A percentile compares a stretch with the other conserved stretches of the same genome.
phyloP scores from a whole-genome alignment of 2,888 invertebrate genomes.

The Bibio marci region DNA sequence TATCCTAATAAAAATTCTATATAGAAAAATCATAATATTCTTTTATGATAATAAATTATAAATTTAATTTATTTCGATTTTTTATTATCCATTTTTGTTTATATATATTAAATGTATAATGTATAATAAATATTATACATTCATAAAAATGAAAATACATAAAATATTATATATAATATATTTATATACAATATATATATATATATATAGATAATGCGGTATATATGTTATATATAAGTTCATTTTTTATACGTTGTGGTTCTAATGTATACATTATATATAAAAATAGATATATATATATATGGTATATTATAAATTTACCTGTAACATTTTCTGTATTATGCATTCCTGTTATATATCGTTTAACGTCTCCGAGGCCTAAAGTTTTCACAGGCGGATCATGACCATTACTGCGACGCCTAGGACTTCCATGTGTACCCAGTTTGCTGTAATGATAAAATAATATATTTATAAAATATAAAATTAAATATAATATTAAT shows the following conservation, averaged over 20 bases:
- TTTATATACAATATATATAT: too few species aligned
- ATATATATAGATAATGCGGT: too few species aligned
- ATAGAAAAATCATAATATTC: too few species aligned
- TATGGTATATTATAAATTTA: background rate
- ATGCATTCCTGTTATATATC: constrained; percentile 8
- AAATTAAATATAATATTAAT: background rate
- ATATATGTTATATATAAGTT: constrained; percentile 1
- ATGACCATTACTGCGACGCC: constrained; percentile 7
- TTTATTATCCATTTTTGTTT: too few species aligned
- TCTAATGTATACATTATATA: background rate
- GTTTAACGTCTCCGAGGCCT: constrained; percentile 9
- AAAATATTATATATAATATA: too few species aligned
- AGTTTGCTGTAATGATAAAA: constrained; percentile 6
- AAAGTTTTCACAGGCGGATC: constrained; percentile 8
- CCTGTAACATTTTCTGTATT: constrained; percentile 7
- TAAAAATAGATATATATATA: background rate
- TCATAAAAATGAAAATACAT: too few species aligned
- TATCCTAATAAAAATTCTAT: too few species aligned
- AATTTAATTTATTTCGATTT: too few species aligned
- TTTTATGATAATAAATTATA: too few species aligned
- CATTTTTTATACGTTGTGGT: background rate
- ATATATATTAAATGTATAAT: too few species aligned
- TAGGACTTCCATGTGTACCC: constrained; percentile 9
- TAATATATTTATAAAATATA: background rate
- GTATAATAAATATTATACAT: too few species aligned